Evolutionary conservation across 2,888 invertebrate genomes (phyloP), one percentile per base, ranked within the genome.

Genomic region (Saturnia pavonia): DNA sequence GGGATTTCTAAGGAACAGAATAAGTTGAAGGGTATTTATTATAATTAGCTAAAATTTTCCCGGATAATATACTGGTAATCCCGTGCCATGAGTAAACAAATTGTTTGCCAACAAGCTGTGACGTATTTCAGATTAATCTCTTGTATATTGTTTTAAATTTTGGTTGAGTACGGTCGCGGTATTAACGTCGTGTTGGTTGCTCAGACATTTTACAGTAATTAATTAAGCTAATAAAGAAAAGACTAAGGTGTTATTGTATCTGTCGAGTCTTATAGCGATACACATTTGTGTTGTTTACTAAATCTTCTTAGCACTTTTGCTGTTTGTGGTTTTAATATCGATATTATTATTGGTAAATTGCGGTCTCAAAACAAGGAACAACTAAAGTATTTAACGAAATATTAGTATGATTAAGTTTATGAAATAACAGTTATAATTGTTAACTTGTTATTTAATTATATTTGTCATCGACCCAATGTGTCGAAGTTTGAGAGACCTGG

Each of bases 71-170:
- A 72, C 68, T 54, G 74, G 51, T 71, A 72, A 71, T 70, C 51
- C 43, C 22, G 42, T 51, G 42, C 19, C 27, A 40, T 66, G 25
- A 69, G 69, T 66, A 60, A 66, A 70, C 75, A 72, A 69, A 72
- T 74, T 74, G 51, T 69, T 69, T 57, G 22, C 69, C 11, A 45
- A 71, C 69, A 71, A 74, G 70, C 66, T 71, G 69, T 69, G 73
- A 74, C 75, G 69, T 73, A 71, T 66, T 70, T 42, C 2, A 66
- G 70, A 42, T 70, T 70, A 54, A 70, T 43, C 66, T 67, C 74
- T 76, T 73, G 75, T 74, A 69, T 69, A 67, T 70, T 73, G 63
- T 74, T 77, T 75, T 78, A 81, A 75, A 70, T 54, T 75, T 75
- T 73, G 71, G 72, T 67, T 70, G 74, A 76, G 73, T 74, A 25